A percentile compares a stretch with the other conserved stretches of the same genome.
These are phyloP conservation scores for Tinea semifulvella DNA, from an alignment of 2,888 invertebrate genomes.

Conservation along the genomic window DNA sequence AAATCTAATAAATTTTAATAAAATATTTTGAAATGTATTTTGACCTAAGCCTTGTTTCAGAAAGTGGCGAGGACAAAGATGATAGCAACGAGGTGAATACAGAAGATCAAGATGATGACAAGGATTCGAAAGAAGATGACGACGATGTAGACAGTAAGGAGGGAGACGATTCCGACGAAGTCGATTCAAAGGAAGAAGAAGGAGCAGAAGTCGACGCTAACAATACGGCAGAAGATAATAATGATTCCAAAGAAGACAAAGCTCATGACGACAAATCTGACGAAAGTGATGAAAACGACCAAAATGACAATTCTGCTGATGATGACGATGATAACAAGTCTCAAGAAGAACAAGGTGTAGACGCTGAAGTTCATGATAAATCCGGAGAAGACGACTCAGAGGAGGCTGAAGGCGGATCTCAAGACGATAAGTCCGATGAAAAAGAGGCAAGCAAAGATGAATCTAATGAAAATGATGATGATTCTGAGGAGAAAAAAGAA, in stretches of 20 bases:
- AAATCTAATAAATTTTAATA: too few species aligned
- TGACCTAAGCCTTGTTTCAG: conserved; percentile 28
- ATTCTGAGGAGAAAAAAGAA: conserved; percentile 16
- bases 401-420: conserved; percentile 52
- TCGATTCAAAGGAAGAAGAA: conserved; percentile 25
- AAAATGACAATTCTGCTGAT: conserved; percentile 25
- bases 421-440: conserved; percentile 49
- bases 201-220: conserved; percentile 33
- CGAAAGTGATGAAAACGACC: conserved; percentile 28
- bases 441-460: conserved; percentile 26
- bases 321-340: conserved; percentile 34
- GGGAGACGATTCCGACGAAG: conserved; percentile 19
- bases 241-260: conserved; percentile 16
- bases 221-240: conserved; percentile 24
- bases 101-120: conserved; percentile 18
- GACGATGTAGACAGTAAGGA: conserved; percentile 26
- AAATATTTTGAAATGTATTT: conserved; percentile 6
- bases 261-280: conserved; percentile 17
- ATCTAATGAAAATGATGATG: conserved; percentile 29
- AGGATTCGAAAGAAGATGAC: conserved; percentile 28
- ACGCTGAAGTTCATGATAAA: conserved; percentile 26
- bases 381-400: conserved; percentile 32
- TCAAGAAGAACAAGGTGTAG: conserved; percentile 53
- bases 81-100: conserved; percentile 24
- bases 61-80: conserved; percentile 38